Evolutionary conservation across 2,888 invertebrate species (phyloP), one percentile per base, ranked within the genome.

Genomic region (Zygothrica quintamaculata): DNA sequence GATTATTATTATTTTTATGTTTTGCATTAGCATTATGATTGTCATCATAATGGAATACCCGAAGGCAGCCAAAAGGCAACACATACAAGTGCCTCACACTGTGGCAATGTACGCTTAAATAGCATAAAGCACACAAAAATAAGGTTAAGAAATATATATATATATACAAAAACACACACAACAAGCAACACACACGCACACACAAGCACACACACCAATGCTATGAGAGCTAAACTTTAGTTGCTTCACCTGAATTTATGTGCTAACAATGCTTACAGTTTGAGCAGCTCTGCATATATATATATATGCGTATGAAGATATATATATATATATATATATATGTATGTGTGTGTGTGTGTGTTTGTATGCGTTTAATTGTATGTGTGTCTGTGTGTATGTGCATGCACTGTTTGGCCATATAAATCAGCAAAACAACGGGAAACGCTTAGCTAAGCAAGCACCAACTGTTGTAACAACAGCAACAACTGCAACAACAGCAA

Each of bases 401-500:
- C 40, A 15, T 59, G 43, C 44, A 34, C 53, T 59, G 55, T 46
- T 75, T 55, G 36, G 25, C 33, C 70, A 36, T 74, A 79, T 82
- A 79, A 79, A 79, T 79, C 79, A 79, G 76, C 51, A 70, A 65
- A 55, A 65, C 72, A 65, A 78, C 55, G 82, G 79, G 86, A 79
- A 85, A 68, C 61, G 86, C 86, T 80, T 84, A 80, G 80, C 80
- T 66, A 82, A 73, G 86, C 84, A 65, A 61, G 66, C 72, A 61
- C 47, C 43, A 36, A 75, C 12, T 55, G 53, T 36, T 61, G 53
- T 40, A 72, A 55, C 60, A 56, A 66, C 47, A 59, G 55, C 60
- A 48, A 40, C 31, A 43, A 44, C 16, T 34, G 5, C 36, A 67
- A 56, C 47, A 58, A 60, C 13, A 52, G 57, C 47, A 70, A 69